These are phyloP conservation scores for Kryphioiulus occultus DNA, from an alignment of 2,888 invertebrate species.

Conservation along the genomic window DNA sequence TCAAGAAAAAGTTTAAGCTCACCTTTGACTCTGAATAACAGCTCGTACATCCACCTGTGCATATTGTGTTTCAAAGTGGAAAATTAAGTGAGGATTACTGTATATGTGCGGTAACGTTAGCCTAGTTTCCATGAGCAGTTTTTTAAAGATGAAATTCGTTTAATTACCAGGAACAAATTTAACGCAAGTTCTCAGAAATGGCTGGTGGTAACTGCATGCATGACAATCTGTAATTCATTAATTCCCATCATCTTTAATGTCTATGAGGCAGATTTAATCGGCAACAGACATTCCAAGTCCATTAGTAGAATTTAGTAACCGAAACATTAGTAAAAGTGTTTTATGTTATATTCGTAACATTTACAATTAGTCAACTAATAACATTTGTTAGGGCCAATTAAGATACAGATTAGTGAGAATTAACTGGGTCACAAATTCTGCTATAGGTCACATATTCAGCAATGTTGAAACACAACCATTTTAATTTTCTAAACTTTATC, in stretches of 20 bases:
- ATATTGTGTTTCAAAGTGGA: background rate
- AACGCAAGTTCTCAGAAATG: background rate
- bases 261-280: background rate
- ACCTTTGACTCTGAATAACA: background rate
- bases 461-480: background rate
- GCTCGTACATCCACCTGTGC: background rate
- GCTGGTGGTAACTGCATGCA: background rate
- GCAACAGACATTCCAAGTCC: background rate
- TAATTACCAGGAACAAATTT: background rate
- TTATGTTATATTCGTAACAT: background rate
- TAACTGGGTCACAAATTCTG: no score
- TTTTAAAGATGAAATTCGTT: constrained; percentile 1
- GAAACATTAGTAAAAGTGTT: background rate
- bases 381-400: background rate
- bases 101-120: background rate
- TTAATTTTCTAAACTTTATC: background rate
- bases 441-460: no score
- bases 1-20: no score
- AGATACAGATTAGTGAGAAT: no score
- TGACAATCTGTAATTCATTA: background rate
- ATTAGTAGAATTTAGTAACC: background rate
- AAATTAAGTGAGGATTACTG: background rate
- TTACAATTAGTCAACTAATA: background rate
- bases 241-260: no score
- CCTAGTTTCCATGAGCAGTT: background rate